Evolutionary conservation across 2,113 vertebrate genomes (phyloP), one percentile per base, ranked within the genome.

Genomic region (Calonectris borealis): DNA sequence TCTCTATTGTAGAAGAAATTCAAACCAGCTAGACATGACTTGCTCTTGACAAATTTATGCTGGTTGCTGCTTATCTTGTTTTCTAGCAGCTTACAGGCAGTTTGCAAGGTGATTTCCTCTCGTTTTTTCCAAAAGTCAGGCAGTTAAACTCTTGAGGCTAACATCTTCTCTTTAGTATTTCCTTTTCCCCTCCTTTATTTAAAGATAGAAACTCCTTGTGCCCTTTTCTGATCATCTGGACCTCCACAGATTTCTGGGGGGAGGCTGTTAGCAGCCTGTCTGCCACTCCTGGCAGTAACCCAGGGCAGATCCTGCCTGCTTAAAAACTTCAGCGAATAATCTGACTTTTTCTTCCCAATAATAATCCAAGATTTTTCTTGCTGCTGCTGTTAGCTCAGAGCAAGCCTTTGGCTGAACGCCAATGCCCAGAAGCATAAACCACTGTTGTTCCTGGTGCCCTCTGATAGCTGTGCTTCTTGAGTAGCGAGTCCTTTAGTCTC

Each of bases 61-160:
- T 73, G 31, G 16, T 77, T 54, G 38, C 44, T 62, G 36, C 32
- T 85, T 82, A 79, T 89, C 78, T 93, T 78, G 73, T 71, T 81
- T 89, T 79, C 52, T 83, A 0, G 6, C 88, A 76, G 42, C 27
- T 92, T 51, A 20, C 79, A 32, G 68, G 42, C 25, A 46, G 9
- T 90, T 94, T 83, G 66, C 38, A 36, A 66, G 69, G 64, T 87
- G 84, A 66, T 94, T 84, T 95, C 76, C 55, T 86, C 69, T 54
- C 80, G 20, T 25, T 60, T 90, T 68, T 75, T 19, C 76, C 10
- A 6, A 18, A 65, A 88, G 55, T 26, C n/a, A 22, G n/a, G 29
- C 49, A 32, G 36, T 36, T 79, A 57, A 79, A 70, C 26, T 76
- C 75, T 31, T 49, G 48, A 58, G 61, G 51, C 38, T 65, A 21